Base-by-base conservation (phyloP, 2,797 vertebrate genomes). In the Prionace glauca region DNA sequence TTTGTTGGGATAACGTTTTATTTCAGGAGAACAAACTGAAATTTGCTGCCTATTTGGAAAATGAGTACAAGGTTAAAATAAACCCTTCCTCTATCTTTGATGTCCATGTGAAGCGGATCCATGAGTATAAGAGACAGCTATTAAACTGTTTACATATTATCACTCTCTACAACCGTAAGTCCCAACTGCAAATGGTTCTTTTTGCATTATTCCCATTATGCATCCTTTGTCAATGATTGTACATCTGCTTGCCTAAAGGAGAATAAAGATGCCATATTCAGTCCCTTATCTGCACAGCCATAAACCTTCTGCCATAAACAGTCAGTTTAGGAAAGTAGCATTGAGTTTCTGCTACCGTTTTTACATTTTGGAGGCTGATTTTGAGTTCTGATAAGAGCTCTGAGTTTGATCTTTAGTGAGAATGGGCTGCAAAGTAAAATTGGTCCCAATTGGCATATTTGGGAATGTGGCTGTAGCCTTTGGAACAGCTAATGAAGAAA, bases 41-140 rank as follows among this genome's bases (percentile, higher is more conserved):
- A 96, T 98, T 99, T 96, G 97, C 98, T 0, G 97, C 97, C 56
- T 98, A 98, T 96, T 96, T 98, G 96, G 98, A 98, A 96, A 96
- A 97, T 86, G 97, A 98, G 32, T 98, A 98, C 96, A 98, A 98
- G 92, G 97, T 99, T 50, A 98, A 98, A 96, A 98, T 98, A 97
- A 98, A 98, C 90, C 97, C 98, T 0, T 96, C 97, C 0, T 98
- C 98, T 96, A 97, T 99, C 97, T 99, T 99, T 0, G 98, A 99
- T 0, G 97, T 98, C 95, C 98, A 98, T 0, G 98, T 98, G 96
- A 99, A 99, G 97, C 97, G 98, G 96, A 98, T 98, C 96, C 98
- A 98, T 0, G 98, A 98, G 96, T 98, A 98, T 96, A 98, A 98
- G 96, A 97, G 98, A 95, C 98, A 98, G 20, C 97, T 98, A 81